phyloP scores from a whole-genome alignment of 2,888 invertebrate genomes.

The Lottia gigantea region DNA sequence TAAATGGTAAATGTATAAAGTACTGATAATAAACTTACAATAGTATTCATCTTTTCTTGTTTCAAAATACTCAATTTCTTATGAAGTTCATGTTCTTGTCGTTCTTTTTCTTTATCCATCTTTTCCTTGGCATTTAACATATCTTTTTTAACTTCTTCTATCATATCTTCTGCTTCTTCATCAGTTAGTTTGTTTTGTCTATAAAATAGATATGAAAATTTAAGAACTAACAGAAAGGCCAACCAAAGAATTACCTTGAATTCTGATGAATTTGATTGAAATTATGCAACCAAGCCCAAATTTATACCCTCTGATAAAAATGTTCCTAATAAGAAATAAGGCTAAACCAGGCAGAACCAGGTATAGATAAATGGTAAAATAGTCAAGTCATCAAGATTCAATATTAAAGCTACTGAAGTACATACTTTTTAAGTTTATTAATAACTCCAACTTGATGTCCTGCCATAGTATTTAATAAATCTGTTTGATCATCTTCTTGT shows the following conservation, averaged over 20 bases:
- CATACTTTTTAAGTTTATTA: constrained; percentile 58
- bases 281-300: too few species aligned
- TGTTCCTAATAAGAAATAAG: too few species aligned
- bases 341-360: too few species aligned
- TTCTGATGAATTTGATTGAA: too few species aligned
- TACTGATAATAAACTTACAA: constrained; percentile 23
- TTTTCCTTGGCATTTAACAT: constrained; percentile 51
- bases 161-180: constrained; percentile 46
- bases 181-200: constrained; percentile 39
- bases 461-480: constrained; percentile 58
- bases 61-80: constrained; percentile 56
- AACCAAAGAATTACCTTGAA: too few species aligned
- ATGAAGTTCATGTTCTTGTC: constrained; percentile 54
- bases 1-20: too few species aligned
- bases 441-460: constrained; percentile 52
- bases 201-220: background rate
- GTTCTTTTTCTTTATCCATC: constrained; percentile 52
- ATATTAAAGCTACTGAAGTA: background rate
- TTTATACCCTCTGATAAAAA: too few species aligned
- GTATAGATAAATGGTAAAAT: too few species aligned
- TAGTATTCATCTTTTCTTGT: constrained; percentile 41
- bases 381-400: background rate
- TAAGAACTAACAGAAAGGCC: too few species aligned
- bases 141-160: constrained; percentile 48
- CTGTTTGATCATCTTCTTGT: constrained; percentile 57